Base-by-base conservation (phyloP, 2,113 vertebrate genomes). In the Charina bottae region DNA sequence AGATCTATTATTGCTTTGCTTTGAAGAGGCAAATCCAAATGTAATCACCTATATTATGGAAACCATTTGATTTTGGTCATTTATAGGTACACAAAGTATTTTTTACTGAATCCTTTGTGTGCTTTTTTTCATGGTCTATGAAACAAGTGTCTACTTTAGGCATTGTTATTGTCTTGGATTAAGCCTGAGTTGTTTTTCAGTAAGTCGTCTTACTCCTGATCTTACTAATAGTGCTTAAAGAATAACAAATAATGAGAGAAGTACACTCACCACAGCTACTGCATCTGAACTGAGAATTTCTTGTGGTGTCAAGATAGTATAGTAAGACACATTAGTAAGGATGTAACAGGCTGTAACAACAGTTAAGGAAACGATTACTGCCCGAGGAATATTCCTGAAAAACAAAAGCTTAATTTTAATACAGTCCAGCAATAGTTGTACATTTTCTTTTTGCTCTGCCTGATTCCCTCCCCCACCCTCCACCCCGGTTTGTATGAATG, bases 251-350 rank as follows among this genome's bases (percentile, higher is more conserved):
- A 53, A n/a, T 58, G 13, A 7, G 94, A 91, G 85, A 84, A 5
- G 1, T 90, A 93, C 56, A 91, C 96, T 96, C 93, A 95, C 93
- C 93, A 96, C 95, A 21, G 94, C 93, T 13, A 90, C 86, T 0
- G 95, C 95, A 33, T 94, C 3, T 3, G 96, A 96, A 89, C 93
- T 89, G 94, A 96, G 91, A 93, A 96, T 95, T 95, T 97, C 96
- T 90, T 95, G 92, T 28, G 92, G 94, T 91, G 93, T 93, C 93
- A 97, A 95, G 93, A 96, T 33, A 17, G 96, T 94, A 58, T 93
- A 96, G 93, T 96, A 94, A 64, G 96, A 93, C 89, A 95, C 90
- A 85, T 96, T 96, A 84, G 92, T 94, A 72, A 85, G 89, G n/a
- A 95, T 33, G 94, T 93, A 95, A 87, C 93, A 92, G 55, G 64